Percentiles rank a stretch among this genome's conserved stretches.
phyloP scores from a whole-genome alignment of 2,797 vertebrate species.

The Podarcis lilfordi region DNA sequence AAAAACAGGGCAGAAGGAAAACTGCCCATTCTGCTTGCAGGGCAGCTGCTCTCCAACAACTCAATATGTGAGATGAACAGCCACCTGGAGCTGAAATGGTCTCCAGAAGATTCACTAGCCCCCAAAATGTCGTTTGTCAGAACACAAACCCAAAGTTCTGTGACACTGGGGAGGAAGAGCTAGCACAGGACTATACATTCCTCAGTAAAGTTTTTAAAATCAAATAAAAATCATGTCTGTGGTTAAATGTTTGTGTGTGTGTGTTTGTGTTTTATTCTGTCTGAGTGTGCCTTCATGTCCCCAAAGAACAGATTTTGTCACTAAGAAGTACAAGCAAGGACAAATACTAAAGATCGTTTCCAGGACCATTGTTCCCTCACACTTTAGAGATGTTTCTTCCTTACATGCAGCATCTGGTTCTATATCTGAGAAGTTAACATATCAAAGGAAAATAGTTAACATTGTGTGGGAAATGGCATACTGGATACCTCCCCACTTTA shows the following conservation, averaged over 20 bases:
- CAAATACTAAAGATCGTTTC: not conserved
- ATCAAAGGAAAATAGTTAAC: not conserved
- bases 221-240: not conserved
- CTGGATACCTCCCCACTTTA: not conserved
- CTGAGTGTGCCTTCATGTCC: not conserved
- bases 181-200: not conserved
- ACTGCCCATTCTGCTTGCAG: not conserved
- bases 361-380: not conserved
- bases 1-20: not conserved
- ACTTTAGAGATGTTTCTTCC: not conserved
- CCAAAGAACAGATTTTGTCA: not conserved
- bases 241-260: not conserved
- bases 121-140: not conserved
- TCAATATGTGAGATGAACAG: not conserved
- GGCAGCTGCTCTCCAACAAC: not conserved
- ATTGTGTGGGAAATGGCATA: not conserved
- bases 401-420: not conserved
- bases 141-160: not conserved
- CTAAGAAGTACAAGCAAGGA: not conserved
- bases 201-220: not conserved
- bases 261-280: not conserved
- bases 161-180: not conserved
- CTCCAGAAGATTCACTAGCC: not conserved
- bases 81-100: not conserved
- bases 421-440: not conserved